Percentiles rank a stretch among this genome's conserved stretches.
Evolutionary conservation across 2,888 invertebrate species (phyloP).

Genomic region (Dichetophora obliterata): DNA sequence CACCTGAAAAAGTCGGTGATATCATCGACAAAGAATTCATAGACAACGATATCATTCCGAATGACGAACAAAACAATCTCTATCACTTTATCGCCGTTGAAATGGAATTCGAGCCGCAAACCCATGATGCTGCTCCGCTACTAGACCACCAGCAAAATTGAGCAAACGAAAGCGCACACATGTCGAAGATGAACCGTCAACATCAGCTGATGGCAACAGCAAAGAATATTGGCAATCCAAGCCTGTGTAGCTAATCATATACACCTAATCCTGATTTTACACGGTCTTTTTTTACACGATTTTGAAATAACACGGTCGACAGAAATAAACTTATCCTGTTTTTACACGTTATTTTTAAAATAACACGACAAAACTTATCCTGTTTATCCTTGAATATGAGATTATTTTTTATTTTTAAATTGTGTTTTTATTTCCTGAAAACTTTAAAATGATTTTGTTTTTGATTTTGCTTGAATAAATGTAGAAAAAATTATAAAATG

Average conservation of each 20-base stretch:
- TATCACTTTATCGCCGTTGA: background rate
- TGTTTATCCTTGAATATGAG: too few relatives aligned
- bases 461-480: too few relatives aligned
- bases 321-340: too few relatives aligned
- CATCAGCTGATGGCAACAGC: background rate
- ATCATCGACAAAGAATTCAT: slow-evolving; percentile 12
- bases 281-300: too few relatives aligned
- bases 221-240: slow-evolving; percentile 8
- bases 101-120: slow-evolving; percentile 11
- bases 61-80: slow-evolving; percentile 21
- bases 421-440: too few relatives aligned
- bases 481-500: too few relatives aligned
- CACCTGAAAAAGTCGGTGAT: slow-evolving; percentile 7
- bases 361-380: too few relatives aligned
- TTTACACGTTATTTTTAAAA: too few relatives aligned
- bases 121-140: background rate
- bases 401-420: too few relatives aligned
- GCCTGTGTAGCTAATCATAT: background rate
- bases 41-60: slow-evolving; percentile 13
- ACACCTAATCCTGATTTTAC: too few relatives aligned
- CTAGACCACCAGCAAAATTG: background rate
- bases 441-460: too few relatives aligned
- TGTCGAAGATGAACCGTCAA: background rate
- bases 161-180: background rate
- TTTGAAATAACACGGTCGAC: too few relatives aligned